Conservation (phyloP, 2,113 vertebrate genomes). For the Corynorhinus townsendii region DNA sequence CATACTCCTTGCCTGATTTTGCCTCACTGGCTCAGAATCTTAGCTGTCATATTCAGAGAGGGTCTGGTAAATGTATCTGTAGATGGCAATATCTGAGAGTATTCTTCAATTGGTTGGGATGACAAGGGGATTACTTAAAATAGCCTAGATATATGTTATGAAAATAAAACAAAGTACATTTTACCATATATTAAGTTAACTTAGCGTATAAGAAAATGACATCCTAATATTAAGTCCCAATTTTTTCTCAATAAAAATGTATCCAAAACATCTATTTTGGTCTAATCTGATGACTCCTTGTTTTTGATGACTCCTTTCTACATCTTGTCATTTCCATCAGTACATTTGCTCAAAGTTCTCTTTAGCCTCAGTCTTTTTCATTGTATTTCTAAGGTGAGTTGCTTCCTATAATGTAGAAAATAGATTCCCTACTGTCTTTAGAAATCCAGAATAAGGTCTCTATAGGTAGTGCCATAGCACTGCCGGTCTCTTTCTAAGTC, state of each 20-base stretch:
- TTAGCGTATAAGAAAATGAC: neutral
- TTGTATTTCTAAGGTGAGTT: neutral
- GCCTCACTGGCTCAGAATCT: neutral
- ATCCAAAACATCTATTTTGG: neutral
- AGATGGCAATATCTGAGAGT: neutral
- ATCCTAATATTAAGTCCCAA: neutral
- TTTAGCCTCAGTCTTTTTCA: neutral
- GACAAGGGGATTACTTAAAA: neutral
- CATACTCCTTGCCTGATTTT: neutral
- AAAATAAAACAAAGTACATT: slow-evolving; percentile 26
- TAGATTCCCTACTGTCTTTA: neutral
- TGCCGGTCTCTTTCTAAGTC: neutral
- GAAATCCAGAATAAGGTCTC: neutral
- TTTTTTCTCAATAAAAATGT: neutral
- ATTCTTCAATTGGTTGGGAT: neutral
- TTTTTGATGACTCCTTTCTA: neutral
- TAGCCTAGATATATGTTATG: neutral
- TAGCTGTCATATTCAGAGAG: neutral
- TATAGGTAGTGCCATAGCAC: neutral
- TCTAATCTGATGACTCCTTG: neutral
- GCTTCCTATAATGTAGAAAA: neutral
- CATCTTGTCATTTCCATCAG: neutral
- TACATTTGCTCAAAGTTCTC: neutral
- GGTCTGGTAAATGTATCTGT: neutral
- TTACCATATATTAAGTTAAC: neutral